These are phyloP conservation scores for Sylvia atricapilla DNA, from an alignment of 2,113 vertebrate species.

Conservation along the genomic window DNA sequence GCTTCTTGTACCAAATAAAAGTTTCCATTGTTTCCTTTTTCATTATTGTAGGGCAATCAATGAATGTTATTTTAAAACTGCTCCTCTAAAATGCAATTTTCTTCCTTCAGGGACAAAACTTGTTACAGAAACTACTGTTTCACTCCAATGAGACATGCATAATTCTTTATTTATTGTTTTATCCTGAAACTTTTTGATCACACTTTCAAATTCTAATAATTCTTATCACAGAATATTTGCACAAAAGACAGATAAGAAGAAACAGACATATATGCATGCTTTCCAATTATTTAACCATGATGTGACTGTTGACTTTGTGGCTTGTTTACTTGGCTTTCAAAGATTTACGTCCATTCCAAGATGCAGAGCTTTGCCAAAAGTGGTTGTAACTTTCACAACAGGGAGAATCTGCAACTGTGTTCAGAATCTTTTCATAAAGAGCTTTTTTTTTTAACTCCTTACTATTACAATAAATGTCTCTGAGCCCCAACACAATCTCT, in stretches of 20 bases:
- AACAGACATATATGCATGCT: background rate
- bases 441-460: background rate
- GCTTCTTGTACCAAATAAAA: background rate
- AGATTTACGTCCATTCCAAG: background rate
- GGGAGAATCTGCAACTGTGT: background rate
- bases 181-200: background rate
- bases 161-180: background rate
- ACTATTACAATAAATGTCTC: background rate
- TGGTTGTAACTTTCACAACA: background rate
- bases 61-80: background rate
- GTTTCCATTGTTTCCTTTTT: background rate
- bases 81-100: background rate
- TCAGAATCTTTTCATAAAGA: background rate
- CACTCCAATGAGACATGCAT: background rate
- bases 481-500: background rate
- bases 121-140: background rate
- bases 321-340: constrained; percentile 17
- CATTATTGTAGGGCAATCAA: background rate
- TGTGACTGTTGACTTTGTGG: background rate
- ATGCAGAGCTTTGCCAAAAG: background rate
- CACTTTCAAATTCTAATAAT: background rate
- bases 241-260: background rate
- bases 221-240: background rate
- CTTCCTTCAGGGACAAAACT: background rate
- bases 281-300: background rate